Percentiles rank a stretch among this genome's conserved stretches.
phyloP scores from a whole-genome alignment of 2,113 vertebrate species.

The Hyaena hyaena region DNA sequence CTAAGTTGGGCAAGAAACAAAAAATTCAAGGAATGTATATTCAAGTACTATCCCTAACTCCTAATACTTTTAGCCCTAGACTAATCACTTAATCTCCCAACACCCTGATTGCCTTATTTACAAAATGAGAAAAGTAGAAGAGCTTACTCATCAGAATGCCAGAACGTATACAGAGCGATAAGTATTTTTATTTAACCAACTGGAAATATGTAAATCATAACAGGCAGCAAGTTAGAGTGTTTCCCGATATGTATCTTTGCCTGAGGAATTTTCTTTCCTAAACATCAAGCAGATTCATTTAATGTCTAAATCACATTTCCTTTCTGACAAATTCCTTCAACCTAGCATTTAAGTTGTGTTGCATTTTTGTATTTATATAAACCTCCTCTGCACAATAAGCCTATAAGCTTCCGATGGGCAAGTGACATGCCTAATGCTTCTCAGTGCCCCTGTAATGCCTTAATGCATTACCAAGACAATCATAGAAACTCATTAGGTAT shows the following conservation, averaged over 20 bases:
- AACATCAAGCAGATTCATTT: constrained; percentile 52
- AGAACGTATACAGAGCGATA: background rate
- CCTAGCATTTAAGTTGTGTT: background rate
- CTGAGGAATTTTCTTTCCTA: constrained; percentile 34
- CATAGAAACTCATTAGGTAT: background rate
- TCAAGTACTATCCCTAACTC: background rate
- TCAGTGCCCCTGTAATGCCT: background rate
- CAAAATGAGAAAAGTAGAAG: constrained; percentile 39
- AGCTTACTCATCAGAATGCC: constrained; percentile 51
- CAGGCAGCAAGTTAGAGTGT: constrained; percentile 41
- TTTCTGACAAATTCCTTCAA: constrained; percentile 29
- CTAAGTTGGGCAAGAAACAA: background rate
- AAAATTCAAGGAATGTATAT: background rate
- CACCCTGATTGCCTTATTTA: constrained; percentile 46
- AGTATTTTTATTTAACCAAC: constrained; percentile 55
- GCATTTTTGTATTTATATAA: background rate
- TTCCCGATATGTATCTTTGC: constrained; percentile 14
- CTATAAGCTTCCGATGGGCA: background rate
- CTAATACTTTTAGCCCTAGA: background rate
- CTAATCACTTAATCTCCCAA: constrained; percentile 47
- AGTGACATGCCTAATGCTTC: background rate
- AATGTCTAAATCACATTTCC: constrained; percentile 10
- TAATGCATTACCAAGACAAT: background rate
- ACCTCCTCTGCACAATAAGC: background rate
- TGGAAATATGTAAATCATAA: constrained; percentile 59